Evolutionary conservation across 2,113 vertebrate species (phyloP).

Genomic region (Struthidea cinerea): DNA sequence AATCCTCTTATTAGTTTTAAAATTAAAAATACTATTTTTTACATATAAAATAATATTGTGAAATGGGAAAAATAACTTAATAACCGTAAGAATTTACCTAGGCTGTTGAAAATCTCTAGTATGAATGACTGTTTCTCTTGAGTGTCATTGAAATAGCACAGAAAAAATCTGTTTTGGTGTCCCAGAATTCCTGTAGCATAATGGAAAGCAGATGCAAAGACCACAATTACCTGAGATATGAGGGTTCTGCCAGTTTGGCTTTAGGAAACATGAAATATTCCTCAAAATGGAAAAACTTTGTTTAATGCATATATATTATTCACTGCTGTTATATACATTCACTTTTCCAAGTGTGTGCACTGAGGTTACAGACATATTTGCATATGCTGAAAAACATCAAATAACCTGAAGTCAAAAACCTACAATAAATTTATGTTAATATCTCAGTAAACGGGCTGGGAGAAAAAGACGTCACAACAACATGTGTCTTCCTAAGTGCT

Average conservation of each 20-base stretch:
- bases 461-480: neutral
- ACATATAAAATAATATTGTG: neutral
- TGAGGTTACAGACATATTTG: neutral
- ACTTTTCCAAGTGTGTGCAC: neutral
- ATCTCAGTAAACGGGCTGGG: accelerated
- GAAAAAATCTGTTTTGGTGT: neutral
- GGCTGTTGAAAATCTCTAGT: neutral
- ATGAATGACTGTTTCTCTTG: neutral
- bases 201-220: neutral
- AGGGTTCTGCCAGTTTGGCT: neutral
- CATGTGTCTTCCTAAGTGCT: neutral
- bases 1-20: neutral
- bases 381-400: neutral
- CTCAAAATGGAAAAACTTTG: neutral
- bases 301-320: neutral
- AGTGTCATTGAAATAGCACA: neutral
- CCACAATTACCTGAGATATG: neutral
- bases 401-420: neutral
- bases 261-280: neutral
- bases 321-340: accelerated
- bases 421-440: neutral
- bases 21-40: neutral
- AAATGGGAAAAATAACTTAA: neutral
- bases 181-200: neutral
- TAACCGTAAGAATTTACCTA: neutral